Evolutionary conservation across 2,888 invertebrate species (phyloP).

Genomic region (Monoplex corrugatus): DNA sequence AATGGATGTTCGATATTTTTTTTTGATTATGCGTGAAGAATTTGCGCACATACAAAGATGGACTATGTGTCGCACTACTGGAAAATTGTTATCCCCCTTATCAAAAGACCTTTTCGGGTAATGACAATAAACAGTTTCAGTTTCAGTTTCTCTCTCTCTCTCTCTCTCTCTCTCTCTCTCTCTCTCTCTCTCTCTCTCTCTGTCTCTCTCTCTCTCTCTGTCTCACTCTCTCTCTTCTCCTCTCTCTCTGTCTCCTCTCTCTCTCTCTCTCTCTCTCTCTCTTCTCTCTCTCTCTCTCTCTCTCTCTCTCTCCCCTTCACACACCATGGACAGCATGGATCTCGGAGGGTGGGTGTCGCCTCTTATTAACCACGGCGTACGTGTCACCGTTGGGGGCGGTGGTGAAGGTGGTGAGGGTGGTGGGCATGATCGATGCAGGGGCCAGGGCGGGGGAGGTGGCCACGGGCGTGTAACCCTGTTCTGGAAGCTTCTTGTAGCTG

Average conservation of each 20-base stretch:
- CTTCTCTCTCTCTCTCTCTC: neutral
- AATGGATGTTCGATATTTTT: too few species aligned
- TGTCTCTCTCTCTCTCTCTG: too few species aligned
- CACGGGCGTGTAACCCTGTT: constrained; percentile 20
- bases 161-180: neutral
- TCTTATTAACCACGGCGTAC: constrained; percentile 48
- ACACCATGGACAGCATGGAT: neutral
- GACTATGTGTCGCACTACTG: too few species aligned
- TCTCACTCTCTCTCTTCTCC: neutral
- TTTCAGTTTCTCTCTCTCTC: too few species aligned
- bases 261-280: neutral
- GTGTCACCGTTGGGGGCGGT: constrained; percentile 31
- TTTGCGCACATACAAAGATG: too few species aligned
- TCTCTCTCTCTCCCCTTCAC: neutral
- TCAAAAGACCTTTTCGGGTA: too few species aligned
- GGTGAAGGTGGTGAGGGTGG: constrained; percentile 10
- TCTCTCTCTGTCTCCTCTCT: neutral
- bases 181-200: neutral
- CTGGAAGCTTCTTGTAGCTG: constrained; percentile 21
- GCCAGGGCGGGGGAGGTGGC: neutral
- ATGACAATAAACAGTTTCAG: too few species aligned
- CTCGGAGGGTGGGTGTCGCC: neutral
- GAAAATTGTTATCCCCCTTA: too few species aligned
- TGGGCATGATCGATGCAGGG: neutral
- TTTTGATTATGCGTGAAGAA: too few species aligned